Evolutionary conservation across 2,888 invertebrate genomes (phyloP), one percentile per base, ranked within the genome.

Genomic region (Neocrepidodera transversa): DNA sequence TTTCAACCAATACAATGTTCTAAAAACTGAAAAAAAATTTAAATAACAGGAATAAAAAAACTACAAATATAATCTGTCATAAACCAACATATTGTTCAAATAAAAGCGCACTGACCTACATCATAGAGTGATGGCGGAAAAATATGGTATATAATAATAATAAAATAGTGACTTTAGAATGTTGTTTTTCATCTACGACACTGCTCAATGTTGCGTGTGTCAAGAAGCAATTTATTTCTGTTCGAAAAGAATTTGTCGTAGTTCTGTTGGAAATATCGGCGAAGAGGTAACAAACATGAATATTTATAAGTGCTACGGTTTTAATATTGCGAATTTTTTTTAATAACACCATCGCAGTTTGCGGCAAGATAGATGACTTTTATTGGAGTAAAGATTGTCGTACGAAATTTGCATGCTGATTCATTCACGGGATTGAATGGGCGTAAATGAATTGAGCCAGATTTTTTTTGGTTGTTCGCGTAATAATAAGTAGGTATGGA

Each of bases 301-400:
- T 50, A 50, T 50, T 38, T 36, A 50, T 50, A 50, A 36, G 38
- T 36, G 50, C 36, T 14, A 50, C 50, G 38, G 38, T 50, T 50
- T 50, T 14, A 23, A 50, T 50, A 36, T 50, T 18, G 23, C 18
- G 48, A 23, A 49, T 50, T 23, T 50, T 49, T 49, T 49, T 36
- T 50, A 48, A 50, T 50, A 36, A 50, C 49, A 49, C 49, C 49
- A n/a, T n/a, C n/a, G n/a, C n/a, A n/a, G n/a, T 20, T 14, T 6
- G 13, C 49, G 17, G 18, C 35, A 49, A 49, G 36, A 35, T 11
- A 13, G 23, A 35, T 36, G 36, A 20, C 42, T 16, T 50, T 50
- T 38, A 50, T 23, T 23, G 36, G 17, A 23, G n/a, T 36, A 36
- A 36, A 36, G 50, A 50, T 36, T 50, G 50, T 26, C 38, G 50